phyloP scores from a whole-genome alignment of 2,797 vertebrate species.

The Steatocranus sp. region DNA sequence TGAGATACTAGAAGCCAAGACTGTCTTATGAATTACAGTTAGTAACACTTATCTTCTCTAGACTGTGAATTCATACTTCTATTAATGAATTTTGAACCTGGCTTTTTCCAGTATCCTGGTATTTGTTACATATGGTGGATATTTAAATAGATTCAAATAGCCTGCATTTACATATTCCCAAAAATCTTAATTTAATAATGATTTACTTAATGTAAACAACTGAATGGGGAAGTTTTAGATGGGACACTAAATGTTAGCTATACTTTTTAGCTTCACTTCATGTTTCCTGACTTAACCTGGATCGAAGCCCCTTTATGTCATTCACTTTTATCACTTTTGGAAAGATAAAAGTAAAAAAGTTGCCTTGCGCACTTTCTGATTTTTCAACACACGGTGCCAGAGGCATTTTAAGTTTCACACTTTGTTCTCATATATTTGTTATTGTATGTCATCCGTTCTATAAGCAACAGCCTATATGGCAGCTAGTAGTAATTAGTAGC shows the following conservation, averaged over 20 bases:
- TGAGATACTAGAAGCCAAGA: not conserved
- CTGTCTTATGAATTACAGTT: not conserved
- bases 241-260: not conserved
- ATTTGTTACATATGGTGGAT: not conserved
- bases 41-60: not conserved
- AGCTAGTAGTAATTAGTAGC: not conserved
- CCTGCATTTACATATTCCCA: not conserved
- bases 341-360: not conserved
- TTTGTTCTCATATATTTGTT: not conserved
- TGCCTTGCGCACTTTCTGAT: not conserved
- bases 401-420: not conserved
- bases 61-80: not conserved
- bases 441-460: not conserved
- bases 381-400: not conserved
- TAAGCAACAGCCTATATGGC: not conserved
- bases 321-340: not conserved
- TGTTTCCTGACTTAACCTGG: not conserved
- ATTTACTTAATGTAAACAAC: not conserved
- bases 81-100: not conserved
- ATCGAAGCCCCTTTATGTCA: not conserved
- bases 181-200: not conserved
- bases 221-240: not conserved
- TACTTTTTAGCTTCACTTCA: not conserved
- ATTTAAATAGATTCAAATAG: not conserved
- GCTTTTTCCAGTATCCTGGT: not conserved